Base-by-base conservation (phyloP, 2,888 invertebrate genomes). In the Chorisops tibialis region DNA sequence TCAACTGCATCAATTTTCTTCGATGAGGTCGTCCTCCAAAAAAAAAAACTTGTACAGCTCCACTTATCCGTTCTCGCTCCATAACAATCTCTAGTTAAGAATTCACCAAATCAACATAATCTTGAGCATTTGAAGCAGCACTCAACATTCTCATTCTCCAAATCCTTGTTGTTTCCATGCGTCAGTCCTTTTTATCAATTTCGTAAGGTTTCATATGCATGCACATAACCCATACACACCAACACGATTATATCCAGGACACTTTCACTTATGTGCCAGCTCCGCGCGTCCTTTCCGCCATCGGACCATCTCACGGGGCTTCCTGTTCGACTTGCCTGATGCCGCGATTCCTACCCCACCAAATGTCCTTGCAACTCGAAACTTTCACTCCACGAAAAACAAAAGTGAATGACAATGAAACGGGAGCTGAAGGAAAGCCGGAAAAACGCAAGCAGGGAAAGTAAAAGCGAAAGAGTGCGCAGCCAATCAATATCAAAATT, bases 401-500 rank as follows among this genome's bases (percentile, higher is more conserved):
- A 45, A 56, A 56, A 56, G 56, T 45, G 56, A 35, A 56, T 30
- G 30, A 30, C 30, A 30, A 30, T 30, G 30, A 30, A 30, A 30
- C 30, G 30, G 30, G 30, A 30, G 30, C 9, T 5, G 30, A 30
- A 30, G 30, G 30, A 30, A 30, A 30, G 30, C 30, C 30, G 30
- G 30, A 30, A 30, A 30, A 30, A 30, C 30, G 30, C 30, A 30
- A 30, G 30, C 30, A 5, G 30, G 56, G 30, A 56, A 56, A 56
- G 56, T 56, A 43, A 43, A 56, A 56, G 56, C 21, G 5, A 18
- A 14, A 45, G n/a, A 43, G 16, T 35, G 56, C 56, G 45, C 56
- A 56, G 56, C 43, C 56, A 56, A 56, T 56, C 56, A 56, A 56
- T 56, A 56, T 43, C 1, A 19, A 43, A 18, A 45, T 43, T 16